Conservation (phyloP, 2,113 vertebrate species). For the Platysteira castanea region DNA sequence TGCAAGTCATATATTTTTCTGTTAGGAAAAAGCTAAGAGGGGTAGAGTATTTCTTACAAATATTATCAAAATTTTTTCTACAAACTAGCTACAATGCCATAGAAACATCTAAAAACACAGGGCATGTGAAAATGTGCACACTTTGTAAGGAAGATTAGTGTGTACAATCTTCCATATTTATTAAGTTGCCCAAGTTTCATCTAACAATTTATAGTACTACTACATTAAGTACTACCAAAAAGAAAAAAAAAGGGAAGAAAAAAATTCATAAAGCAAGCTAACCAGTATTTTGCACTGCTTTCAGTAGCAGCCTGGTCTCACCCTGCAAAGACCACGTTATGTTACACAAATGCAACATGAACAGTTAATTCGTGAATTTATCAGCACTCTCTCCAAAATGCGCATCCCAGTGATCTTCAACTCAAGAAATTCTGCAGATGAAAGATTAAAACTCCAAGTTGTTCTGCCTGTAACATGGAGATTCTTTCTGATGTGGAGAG, state of each 20-base stretch:
- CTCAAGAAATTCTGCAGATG: not conserved
- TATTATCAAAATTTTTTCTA: not conserved
- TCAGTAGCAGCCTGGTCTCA: not conserved
- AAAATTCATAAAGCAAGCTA: not conserved
- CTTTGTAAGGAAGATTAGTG: not conserved
- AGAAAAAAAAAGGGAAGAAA: not conserved
- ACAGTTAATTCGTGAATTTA: not conserved
- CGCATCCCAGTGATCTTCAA: not conserved
- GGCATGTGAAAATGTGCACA: not conserved
- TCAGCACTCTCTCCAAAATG: not conserved
- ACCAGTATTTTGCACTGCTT: not conserved
- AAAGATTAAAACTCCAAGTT: not conserved
- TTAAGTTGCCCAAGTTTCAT: not conserved
- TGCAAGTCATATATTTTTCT: not conserved
- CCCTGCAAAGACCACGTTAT: not conserved
- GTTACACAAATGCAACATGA: not conserved
- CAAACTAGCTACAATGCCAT: not conserved
- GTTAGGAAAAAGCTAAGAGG: not conserved
- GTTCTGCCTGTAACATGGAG: not conserved
- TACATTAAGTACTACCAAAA: not conserved
- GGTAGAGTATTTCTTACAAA: not conserved
- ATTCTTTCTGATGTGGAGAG: not conserved
- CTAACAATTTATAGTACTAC: not conserved
- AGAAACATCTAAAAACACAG: not conserved
- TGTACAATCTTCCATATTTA: not conserved